These are phyloP conservation scores for Gallirallus australis DNA, from an alignment of 2,797 vertebrate species.

Conservation along the genomic window DNA sequence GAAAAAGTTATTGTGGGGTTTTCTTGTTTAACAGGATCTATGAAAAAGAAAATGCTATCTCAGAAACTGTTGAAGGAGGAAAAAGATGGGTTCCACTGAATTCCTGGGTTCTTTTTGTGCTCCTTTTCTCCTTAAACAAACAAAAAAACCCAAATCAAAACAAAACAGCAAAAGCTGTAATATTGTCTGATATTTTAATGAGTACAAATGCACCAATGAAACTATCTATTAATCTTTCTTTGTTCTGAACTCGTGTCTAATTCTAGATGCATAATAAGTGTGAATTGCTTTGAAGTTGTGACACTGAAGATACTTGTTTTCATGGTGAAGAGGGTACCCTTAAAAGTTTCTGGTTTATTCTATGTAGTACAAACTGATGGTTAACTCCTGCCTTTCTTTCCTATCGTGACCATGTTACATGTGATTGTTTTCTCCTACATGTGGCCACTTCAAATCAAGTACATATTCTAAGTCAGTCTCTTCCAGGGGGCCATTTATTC, in stretches of 20 bases:
- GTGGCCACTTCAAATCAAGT: neutral
- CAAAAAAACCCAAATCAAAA: neutral
- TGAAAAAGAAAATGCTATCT: neutral
- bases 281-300: neutral
- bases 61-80: neutral
- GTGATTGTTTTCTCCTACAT: neutral
- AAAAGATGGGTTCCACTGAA: neutral
- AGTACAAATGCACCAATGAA: neutral
- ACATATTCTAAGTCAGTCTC: neutral
- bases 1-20: neutral
- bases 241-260: neutral
- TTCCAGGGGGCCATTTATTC: neutral
- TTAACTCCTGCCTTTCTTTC: neutral
- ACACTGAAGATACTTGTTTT: neutral
- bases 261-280: neutral
- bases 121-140: neutral
- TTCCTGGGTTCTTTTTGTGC: neutral
- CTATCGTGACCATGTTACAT: neutral
- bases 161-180: neutral
- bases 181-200: neutral
- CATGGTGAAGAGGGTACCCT: neutral
- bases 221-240: neutral
- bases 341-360: neutral
- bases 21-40: neutral
- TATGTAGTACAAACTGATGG: neutral